These are phyloP conservation scores for Blastobasis adustella DNA, from an alignment of 2,888 invertebrate species.

Conservation along the genomic window DNA sequence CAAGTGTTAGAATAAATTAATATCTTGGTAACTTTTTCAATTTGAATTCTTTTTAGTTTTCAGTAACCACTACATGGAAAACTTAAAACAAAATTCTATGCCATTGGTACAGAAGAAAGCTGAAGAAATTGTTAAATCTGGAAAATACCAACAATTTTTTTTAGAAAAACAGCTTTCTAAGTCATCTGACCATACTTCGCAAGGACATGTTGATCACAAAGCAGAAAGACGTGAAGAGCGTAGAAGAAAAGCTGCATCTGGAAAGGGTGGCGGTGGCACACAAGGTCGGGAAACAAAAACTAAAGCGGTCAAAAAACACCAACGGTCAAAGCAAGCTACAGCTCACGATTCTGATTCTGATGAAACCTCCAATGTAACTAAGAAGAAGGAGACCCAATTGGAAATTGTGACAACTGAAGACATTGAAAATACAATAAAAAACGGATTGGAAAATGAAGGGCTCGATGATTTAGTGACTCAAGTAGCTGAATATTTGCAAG, in stretches of 20 bases:
- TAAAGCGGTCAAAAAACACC: conserved; percentile 91
- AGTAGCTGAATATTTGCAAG: conserved; percentile 81
- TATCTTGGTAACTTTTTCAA: not conserved
- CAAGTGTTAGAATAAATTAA: not conserved
- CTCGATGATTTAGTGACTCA: conserved; percentile 80
- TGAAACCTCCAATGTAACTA: conserved; percentile 60
- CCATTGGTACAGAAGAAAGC: conserved; percentile 79
- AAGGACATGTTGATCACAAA: conserved; percentile 63
- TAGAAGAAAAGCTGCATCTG: conserved; percentile 88
- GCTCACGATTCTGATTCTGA: conserved; percentile 81
- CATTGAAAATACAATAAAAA: conserved; percentile 77
- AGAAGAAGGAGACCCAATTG: conserved; percentile 59
- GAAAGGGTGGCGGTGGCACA: conserved; percentile 93
- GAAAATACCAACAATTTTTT: conserved; percentile 83
- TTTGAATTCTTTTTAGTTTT: conserved; percentile 54
- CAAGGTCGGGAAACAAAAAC: conserved; percentile 97
- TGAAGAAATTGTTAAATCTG: conserved; percentile 79
- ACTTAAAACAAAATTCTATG: conserved; percentile 80
- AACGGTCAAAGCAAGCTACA: conserved; percentile 68
- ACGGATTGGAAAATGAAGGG: conserved; percentile 81
- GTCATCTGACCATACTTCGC: conserved; percentile 45
- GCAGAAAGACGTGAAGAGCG: conserved; percentile 90
- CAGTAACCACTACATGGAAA: conserved; percentile 80
- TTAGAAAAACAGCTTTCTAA: conserved; percentile 79
- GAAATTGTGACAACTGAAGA: conserved; percentile 81